Evolutionary conservation across 2,797 vertebrate genomes (phyloP).

Genomic region (Tokudaia tokunoshimensis): DNA sequence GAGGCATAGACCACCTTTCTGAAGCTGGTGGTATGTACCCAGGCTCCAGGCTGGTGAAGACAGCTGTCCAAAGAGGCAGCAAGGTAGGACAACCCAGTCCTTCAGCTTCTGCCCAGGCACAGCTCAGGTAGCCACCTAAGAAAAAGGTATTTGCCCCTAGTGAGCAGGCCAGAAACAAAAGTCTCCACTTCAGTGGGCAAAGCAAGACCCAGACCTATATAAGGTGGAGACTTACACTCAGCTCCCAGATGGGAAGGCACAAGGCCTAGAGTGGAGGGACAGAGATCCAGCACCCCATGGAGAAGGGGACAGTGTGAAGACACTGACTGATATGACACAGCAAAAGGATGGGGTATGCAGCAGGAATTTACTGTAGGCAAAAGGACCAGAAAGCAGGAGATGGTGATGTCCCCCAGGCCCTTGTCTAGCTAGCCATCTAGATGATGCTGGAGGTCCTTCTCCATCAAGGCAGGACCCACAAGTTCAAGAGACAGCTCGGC

Average conservation of each 20-base stretch:
- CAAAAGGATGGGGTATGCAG: neutral
- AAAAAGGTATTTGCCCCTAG: neutral
- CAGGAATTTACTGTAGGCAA: neutral
- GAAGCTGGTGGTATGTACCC: too few relatives aligned
- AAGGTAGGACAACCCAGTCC: neutral
- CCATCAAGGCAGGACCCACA: neutral
- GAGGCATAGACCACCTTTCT: neutral
- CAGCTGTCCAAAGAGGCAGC: neutral
- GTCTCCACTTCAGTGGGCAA: too few relatives aligned
- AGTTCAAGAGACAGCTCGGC: neutral
- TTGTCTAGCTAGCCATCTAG: neutral
- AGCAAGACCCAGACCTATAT: neutral
- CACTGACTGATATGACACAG: neutral
- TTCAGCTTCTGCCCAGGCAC: neutral
- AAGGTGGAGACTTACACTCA: neutral
- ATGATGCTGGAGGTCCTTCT: neutral
- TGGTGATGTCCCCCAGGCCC: too few relatives aligned
- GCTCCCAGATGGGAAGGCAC: neutral
- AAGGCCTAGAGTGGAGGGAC: neutral
- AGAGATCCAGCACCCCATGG: rapidly evolving
- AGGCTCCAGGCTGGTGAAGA: neutral
- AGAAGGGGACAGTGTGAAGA: neutral
- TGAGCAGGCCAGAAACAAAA: neutral
- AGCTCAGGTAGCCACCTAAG: neutral
- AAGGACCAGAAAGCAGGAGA: neutral